Percentiles rank a stretch among this genome's conserved stretches.
phyloP scores from a whole-genome alignment of 2,113 vertebrate genomes.

The Heterochromis multidens region DNA sequence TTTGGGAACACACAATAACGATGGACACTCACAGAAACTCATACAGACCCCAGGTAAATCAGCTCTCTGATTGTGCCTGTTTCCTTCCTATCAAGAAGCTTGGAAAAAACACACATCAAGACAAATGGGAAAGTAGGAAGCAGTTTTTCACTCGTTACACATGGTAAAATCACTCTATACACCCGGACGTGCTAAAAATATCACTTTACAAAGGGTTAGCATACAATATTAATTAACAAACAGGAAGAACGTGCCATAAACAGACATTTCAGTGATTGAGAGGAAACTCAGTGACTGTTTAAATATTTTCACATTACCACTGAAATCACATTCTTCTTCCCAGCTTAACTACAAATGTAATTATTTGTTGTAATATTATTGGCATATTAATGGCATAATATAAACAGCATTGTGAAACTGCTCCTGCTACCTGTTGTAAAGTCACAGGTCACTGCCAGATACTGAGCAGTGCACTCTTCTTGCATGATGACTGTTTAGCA shows the following conservation, averaged over 20 bases:
- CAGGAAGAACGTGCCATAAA: conserved; percentile 36
- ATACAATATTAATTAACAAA: conserved; percentile 15
- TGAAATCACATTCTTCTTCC: background rate
- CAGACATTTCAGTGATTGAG: background rate
- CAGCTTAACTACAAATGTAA: background rate
- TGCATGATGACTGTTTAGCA: background rate
- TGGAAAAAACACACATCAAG: background rate
- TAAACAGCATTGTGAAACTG: background rate
- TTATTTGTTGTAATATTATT: background rate
- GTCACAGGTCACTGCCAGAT: background rate
- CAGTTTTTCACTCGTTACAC: conserved; percentile 13
- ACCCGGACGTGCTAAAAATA: conserved; percentile 48
- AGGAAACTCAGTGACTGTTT: background rate
- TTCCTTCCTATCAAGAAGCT: conserved; percentile 47
- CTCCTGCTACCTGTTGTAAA: background rate
- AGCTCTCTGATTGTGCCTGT: conserved; percentile 45
- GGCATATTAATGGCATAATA: background rate
- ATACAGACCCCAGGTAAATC: background rate
- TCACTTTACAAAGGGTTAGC: conserved; percentile 4
- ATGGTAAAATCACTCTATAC: conserved; percentile 7
- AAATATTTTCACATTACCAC: too few species aligned
- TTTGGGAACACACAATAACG: background rate
- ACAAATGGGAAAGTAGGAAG: conserved; percentile 50
- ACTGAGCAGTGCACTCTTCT: background rate
- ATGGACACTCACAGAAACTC: background rate